A percentile compares a stretch with the other conserved stretches of the same genome.
Evolutionary conservation across 2,113 vertebrate genomes (phyloP).

Genomic region (Propithecus coquereli): DNA sequence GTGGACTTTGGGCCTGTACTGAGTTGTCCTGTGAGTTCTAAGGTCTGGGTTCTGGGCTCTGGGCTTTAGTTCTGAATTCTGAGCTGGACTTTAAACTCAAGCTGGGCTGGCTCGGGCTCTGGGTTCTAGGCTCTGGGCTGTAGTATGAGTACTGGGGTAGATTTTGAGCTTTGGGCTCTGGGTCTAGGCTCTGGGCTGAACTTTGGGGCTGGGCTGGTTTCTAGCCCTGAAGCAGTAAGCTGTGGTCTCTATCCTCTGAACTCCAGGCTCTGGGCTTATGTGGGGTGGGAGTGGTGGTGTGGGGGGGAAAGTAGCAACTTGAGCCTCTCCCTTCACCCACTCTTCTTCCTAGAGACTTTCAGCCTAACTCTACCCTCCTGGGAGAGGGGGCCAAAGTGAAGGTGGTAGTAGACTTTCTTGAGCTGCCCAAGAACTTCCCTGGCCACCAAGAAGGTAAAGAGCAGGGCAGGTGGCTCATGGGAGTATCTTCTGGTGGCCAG

Average conservation of each 20-base stretch:
- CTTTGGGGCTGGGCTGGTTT: not conserved
- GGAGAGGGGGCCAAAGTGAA: not conserved
- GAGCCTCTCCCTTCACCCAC: not conserved
- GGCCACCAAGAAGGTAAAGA: not conserved
- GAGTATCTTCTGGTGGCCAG: not conserved
- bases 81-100: not conserved
- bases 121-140: not conserved
- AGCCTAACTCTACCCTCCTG: not conserved
- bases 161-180: not conserved
- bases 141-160: not conserved
- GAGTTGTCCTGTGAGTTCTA: not conserved
- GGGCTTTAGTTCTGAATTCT: not conserved
- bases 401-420: not conserved
- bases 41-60: not conserved
- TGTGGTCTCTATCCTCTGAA: not conserved
- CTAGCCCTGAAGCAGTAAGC: not conserved
- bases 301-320: not conserved
- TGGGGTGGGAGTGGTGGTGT: not conserved
- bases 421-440: not conserved
- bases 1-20: not conserved
- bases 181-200: not conserved
- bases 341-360: not conserved
- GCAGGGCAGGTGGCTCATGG: fast-evolving
- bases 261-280: not conserved
- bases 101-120: not conserved